Evolutionary conservation across 2,888 invertebrate species (phyloP).

Genomic region (Chymomyza fuscimana): DNA sequence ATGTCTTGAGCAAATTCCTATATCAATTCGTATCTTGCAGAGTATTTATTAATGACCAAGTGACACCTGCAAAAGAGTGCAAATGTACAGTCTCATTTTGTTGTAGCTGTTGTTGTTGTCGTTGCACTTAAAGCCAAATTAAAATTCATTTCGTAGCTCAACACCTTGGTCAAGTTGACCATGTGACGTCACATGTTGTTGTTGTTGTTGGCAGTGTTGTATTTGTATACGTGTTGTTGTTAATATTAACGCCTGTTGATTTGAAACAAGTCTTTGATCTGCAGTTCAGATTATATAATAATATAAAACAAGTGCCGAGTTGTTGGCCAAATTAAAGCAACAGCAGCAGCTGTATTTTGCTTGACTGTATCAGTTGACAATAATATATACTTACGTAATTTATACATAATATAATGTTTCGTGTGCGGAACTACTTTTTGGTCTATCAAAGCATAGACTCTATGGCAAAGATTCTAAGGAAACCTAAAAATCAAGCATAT

Average conservation of each 20-base stretch:
- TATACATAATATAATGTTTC: neutral
- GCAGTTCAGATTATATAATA: neutral
- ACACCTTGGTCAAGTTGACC: conserved; percentile 64
- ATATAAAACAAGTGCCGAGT: neutral
- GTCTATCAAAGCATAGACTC: no score
- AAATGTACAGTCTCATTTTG: neutral
- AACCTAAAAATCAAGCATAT: no score
- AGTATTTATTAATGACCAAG: conserved; percentile 25
- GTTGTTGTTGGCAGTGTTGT: conserved; percentile 25
- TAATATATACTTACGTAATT: neutral
- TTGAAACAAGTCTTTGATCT: neutral
- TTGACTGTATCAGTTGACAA: neutral
- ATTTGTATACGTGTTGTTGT: conserved; percentile 2
- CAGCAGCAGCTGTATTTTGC: neutral
- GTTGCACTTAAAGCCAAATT: conserved; percentile 58
- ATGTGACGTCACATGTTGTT: conserved; percentile 28
- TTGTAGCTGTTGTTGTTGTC: conserved; percentile 23
- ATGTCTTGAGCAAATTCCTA: neutral
- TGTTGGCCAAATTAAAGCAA: neutral
- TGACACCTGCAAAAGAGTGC: conserved; percentile 63
- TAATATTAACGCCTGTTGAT: conserved; percentile 12
- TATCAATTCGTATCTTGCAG: neutral
- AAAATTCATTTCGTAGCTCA: conserved; percentile 65
- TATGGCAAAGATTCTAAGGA: no score
- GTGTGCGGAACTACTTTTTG: no score